Evolutionary conservation across 1,140 invertebrate genomes (phyloP), one percentile per base, ranked within the genome.

Genomic region (Drosophila oshimai): DNA sequence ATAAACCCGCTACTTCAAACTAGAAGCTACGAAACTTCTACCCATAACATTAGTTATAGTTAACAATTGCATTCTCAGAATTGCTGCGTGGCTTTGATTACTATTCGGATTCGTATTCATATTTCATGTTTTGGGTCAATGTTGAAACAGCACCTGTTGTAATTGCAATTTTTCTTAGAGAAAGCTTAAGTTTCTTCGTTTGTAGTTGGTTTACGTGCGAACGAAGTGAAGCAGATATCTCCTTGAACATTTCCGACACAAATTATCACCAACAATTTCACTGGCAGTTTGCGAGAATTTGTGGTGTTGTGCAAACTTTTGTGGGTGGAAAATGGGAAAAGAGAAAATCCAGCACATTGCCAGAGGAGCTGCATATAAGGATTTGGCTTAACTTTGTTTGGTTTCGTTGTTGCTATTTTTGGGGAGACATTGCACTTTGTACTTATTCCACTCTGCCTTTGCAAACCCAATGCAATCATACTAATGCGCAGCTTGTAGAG

Each of bases 401-500:
- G 33, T 51, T 50, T 37, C 13, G 64, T 78, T 73, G 73, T 71
- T 74, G 24, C 36, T 15, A 6, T n/a, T n/a, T n/a, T n/a, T n/a
- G n/a, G n/a, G n/a, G n/a, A n/a, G n/a, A n/a, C n/a, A n/a, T n/a
- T n/a, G n/a, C n/a, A n/a, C n/a, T n/a, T n/a, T n/a, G n/a, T n/a
- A n/a, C 22, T 20, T 5, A 6, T 17, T n/a, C 4, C 18, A 18
- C n/a, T 31, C 18, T 20, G 1, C 15, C 6, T 3, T 20, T n/a
- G 50, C 33, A 74, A 69, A 74, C 81, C 68, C 87, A 87, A 74
- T 87, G 81, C 77, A 87, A 87, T 87, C 81, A 87, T 77, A 81
- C 81, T 87, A 87, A 87, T 87, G 81, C 76, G 64, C 80, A 86
- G 70, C 71, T 84, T 84, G 73, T n/a, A n/a, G n/a, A n/a, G n/a